phyloP scores from a whole-genome alignment of 2,797 vertebrate genomes.

The Threskiornis aethiopicus region DNA sequence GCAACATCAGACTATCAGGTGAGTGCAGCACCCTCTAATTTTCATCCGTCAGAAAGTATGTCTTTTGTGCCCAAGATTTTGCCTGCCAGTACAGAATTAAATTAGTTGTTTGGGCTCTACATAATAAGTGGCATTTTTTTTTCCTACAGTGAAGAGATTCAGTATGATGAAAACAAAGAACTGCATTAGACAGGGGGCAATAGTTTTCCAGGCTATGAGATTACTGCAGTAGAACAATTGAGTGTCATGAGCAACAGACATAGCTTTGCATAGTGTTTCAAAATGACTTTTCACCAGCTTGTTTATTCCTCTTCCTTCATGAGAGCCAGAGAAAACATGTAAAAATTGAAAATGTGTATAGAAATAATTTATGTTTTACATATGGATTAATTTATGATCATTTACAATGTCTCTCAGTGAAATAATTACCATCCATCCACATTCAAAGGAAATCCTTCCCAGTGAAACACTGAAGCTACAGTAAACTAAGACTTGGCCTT shows the following conservation, averaged over 20 bases:
- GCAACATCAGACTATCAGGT: slow-evolving; percentile 92
- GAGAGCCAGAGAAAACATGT: not conserved
- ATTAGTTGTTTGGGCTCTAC: not conserved
- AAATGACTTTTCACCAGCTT: not conserved
- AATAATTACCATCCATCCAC: accelerated
- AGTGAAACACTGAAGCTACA: not conserved
- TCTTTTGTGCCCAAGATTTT: not conserved
- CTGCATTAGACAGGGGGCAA: not conserved
- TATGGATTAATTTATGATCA: not conserved
- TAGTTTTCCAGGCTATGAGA: not conserved
- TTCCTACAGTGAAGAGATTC: not conserved
- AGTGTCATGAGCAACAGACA: not conserved
- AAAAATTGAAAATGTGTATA: not conserved
- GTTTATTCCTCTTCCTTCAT: not conserved
- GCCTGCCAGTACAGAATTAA: not conserved
- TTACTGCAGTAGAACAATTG: not conserved
- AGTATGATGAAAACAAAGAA: not conserved
- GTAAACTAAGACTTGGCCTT: not conserved
- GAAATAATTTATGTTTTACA: not conserved
- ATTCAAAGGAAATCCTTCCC: not conserved
- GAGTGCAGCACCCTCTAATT: not conserved
- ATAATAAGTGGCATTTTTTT: accelerated
- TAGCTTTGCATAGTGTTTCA: not conserved
- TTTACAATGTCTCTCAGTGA: not conserved
- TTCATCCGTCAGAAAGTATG: not conserved